Conservation (phyloP, 2,888 invertebrate species). For the Exephanes ischioxanthus region DNA sequence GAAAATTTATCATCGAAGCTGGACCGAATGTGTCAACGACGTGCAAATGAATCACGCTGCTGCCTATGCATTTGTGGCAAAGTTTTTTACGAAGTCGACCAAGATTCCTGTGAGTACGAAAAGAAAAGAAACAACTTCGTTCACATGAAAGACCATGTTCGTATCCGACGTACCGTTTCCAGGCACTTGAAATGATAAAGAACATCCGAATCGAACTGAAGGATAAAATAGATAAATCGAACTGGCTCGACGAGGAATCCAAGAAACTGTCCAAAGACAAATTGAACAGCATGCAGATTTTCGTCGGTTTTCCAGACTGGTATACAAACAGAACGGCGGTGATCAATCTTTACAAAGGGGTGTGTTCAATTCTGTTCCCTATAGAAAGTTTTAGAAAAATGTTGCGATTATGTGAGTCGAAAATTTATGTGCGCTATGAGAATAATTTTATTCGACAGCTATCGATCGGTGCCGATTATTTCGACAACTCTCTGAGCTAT, state of each 20-base stretch:
- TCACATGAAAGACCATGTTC: neutral
- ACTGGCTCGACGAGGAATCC: slow-evolving; percentile 87
- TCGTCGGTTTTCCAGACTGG: slow-evolving; percentile 87
- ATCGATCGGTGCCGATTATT: slow-evolving; percentile 49
- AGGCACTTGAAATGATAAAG: slow-evolving; percentile 86
- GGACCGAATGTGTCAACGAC: slow-evolving; percentile 28
- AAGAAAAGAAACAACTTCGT: slow-evolving; percentile 59
- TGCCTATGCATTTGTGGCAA: slow-evolving; percentile 37
- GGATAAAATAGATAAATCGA: slow-evolving; percentile 84
- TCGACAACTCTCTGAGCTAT: slow-evolving; percentile 60
- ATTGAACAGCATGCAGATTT: slow-evolving; percentile 85
- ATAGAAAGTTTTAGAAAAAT: neutral
- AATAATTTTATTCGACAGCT: slow-evolving; percentile 39
- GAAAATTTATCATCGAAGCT: slow-evolving; percentile 10
- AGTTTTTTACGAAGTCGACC: slow-evolving; percentile 31
- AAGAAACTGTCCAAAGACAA: slow-evolving; percentile 86
- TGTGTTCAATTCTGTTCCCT: slow-evolving; percentile 74
- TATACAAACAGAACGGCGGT: slow-evolving; percentile 85
- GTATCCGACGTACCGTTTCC: neutral
- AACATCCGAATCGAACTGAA: slow-evolving; percentile 86
- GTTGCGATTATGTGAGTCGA: neutral
- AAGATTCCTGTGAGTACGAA: neutral
- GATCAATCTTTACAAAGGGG: slow-evolving; percentile 86
- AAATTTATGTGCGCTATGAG: neutral
- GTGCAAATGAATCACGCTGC: slow-evolving; percentile 39